Evolutionary conservation across 2,888 invertebrate species (phyloP).

Genomic region (Eupithecia pulchellata): DNA sequence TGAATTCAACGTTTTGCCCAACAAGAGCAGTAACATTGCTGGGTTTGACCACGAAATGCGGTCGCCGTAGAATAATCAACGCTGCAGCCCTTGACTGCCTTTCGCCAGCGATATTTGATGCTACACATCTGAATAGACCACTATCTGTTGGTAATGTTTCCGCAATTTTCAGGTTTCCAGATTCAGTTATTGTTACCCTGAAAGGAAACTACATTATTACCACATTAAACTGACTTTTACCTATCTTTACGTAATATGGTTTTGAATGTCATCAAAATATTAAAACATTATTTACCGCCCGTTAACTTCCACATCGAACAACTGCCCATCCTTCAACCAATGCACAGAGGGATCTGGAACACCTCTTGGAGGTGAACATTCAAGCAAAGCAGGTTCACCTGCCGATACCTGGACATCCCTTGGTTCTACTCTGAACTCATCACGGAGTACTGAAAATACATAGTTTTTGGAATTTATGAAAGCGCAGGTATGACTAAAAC

Average conservation of each 20-base stretch:
- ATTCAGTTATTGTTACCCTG: constrained; percentile 92
- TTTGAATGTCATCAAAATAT: background rate
- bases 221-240: background rate
- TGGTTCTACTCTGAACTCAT: constrained; percentile 97
- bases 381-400: constrained; percentile 95
- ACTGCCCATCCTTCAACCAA: constrained; percentile 93
- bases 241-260: background rate
- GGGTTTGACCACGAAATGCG: constrained; percentile 94
- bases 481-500: background rate
- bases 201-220: constrained; percentile 47
- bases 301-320: constrained; percentile 86
- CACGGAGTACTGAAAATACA: constrained; percentile 91
- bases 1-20: constrained; percentile 93
- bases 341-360: constrained; percentile 96
- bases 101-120: constrained; percentile 95
- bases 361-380: constrained; percentile 97
- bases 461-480: background rate
- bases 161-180: constrained; percentile 95
- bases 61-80: constrained; percentile 93
- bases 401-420: constrained; percentile 96
- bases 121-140: constrained; percentile 96
- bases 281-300: constrained; percentile 81
- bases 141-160: constrained; percentile 95
- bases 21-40: constrained; percentile 93
- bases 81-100: constrained; percentile 93